These are phyloP conservation scores for Octonoba sinensis DNA, from an alignment of 2,888 invertebrate species.

Conservation along the genomic window DNA sequence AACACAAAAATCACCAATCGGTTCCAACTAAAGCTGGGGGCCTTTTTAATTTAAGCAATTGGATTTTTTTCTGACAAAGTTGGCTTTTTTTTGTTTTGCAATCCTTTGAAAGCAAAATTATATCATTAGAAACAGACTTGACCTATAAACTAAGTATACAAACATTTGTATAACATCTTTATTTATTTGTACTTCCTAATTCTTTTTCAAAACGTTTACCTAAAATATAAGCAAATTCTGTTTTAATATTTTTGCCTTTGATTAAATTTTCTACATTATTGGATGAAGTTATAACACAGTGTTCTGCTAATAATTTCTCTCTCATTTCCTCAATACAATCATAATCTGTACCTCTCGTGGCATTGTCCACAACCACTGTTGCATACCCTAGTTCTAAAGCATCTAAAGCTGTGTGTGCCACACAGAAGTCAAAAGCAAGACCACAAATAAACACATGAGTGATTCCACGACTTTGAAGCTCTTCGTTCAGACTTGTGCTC, in stretches of 20 bases:
- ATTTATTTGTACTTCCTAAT: too few relatives aligned
- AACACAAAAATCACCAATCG: too few relatives aligned
- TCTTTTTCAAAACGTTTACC: too few relatives aligned
- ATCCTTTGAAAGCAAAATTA: too few relatives aligned
- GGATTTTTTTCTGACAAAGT: too few relatives aligned
- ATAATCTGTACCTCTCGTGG: slow-evolving; percentile 87
- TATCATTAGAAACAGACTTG: too few relatives aligned
- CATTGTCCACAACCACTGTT: slow-evolving; percentile 89
- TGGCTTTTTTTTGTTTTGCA: too few relatives aligned
- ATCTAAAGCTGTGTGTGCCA: slow-evolving; percentile 73
- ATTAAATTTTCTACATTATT: slow-evolving; percentile 25
- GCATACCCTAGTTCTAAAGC: slow-evolving; percentile 87
- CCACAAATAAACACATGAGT: slow-evolving; percentile 96
- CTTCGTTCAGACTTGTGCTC: slow-evolving; percentile 85
- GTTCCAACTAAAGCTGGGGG: too few relatives aligned
- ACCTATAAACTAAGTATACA: too few relatives aligned
- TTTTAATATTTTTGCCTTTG: slow-evolving; percentile 19
- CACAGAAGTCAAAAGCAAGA: slow-evolving; percentile 94
- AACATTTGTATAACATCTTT: too few relatives aligned
- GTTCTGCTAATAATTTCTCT: slow-evolving; percentile 8
- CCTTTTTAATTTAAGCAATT: too few relatives aligned
- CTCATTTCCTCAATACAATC: slow-evolving; percentile 80
- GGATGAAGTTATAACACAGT: slow-evolving; percentile 19
- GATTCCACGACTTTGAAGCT: slow-evolving; percentile 83
- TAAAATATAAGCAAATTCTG: slow-evolving; percentile 33